Percentiles rank a stretch among this genome's conserved stretches.
These are phyloP conservation scores for Sander lucioperca DNA, from an alignment of 2,113 vertebrate species.

Conservation along the genomic window DNA sequence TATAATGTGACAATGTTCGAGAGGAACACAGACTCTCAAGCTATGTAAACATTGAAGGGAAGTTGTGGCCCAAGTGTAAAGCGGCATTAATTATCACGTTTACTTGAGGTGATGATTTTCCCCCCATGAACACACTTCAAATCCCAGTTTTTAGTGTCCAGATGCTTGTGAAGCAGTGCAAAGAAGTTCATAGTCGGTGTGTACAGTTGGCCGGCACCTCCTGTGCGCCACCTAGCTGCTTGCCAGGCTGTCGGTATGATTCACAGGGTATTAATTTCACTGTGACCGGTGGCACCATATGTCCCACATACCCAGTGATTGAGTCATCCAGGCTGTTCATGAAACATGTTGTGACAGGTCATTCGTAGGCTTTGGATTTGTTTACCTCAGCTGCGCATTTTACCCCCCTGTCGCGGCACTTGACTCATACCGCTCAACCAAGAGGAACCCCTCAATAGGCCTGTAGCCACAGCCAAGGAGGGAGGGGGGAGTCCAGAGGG, in stretches of 20 bases:
- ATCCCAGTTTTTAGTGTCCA: neutral
- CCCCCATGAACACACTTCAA: neutral
- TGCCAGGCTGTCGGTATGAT: slow-evolving; percentile 35
- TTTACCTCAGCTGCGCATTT: slow-evolving; percentile 67
- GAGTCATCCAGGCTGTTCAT: slow-evolving; percentile 62
- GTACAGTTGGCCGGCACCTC: slow-evolving; percentile 12
- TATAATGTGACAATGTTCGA: slow-evolving; percentile 33
- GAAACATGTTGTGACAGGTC: slow-evolving; percentile 78
- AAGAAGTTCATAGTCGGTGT: neutral
- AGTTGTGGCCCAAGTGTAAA: slow-evolving; percentile 9
- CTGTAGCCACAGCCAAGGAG: slow-evolving; percentile 26
- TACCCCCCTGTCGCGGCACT: slow-evolving; percentile 50
- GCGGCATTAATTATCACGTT: slow-evolving; percentile 25
- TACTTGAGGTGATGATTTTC: neutral
- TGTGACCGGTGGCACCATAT: slow-evolving; percentile 71
- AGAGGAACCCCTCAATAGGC: slow-evolving; percentile 59
- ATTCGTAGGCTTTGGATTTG: slow-evolving; percentile 56
- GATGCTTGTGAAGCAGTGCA: neutral
- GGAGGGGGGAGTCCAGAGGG: slow-evolving; percentile 43
- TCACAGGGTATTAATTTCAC: slow-evolving; percentile 60
- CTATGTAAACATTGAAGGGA: slow-evolving; percentile 24
- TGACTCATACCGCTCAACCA: slow-evolving; percentile 72
- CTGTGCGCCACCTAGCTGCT: slow-evolving; percentile 36
- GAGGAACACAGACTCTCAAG: slow-evolving; percentile 22
- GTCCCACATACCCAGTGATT: slow-evolving; percentile 64